A percentile compares a stretch with the other conserved stretches of the same genome.
phyloP scores from a whole-genome alignment of 2,113 vertebrate species.

The Dromaius novaehollandiae region DNA sequence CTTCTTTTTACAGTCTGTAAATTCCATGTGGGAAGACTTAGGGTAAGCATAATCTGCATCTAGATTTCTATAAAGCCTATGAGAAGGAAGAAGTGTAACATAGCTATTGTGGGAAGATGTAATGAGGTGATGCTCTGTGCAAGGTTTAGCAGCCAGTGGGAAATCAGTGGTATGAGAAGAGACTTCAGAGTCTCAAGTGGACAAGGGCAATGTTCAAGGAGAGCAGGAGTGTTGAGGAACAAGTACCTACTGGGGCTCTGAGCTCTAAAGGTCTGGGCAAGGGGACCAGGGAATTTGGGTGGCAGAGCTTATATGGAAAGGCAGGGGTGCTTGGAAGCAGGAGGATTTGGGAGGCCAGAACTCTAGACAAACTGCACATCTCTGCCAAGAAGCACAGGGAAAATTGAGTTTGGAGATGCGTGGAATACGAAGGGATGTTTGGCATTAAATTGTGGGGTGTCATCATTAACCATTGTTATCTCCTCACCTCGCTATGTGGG shows the following conservation, averaged over 20 bases:
- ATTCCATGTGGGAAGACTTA: neutral
- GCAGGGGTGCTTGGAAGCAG: neutral
- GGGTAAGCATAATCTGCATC: neutral
- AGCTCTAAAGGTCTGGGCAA: neutral
- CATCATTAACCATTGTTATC: neutral
- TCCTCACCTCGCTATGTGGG: neutral
- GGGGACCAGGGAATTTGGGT: neutral
- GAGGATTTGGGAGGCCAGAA: neutral
- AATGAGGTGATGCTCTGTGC: neutral
- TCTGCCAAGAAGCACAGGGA: neutral
- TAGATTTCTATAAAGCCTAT: too few relatives aligned
- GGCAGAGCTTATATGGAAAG: neutral
- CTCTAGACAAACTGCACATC: neutral
- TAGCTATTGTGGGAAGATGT: neutral
- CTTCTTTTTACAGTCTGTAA: neutral
- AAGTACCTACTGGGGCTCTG: neutral
- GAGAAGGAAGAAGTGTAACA: neutral
- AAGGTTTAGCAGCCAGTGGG: neutral
- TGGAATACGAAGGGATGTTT: neutral
- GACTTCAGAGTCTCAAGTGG: neutral
- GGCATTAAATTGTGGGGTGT: neutral
- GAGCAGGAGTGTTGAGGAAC: neutral
- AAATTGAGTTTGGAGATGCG: neutral
- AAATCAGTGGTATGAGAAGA: neutral
- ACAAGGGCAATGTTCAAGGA: neutral